These are phyloP conservation scores for Leucoraja erinaceus DNA, from an alignment of 2,113 vertebrate species.

Conservation along the genomic window DNA sequence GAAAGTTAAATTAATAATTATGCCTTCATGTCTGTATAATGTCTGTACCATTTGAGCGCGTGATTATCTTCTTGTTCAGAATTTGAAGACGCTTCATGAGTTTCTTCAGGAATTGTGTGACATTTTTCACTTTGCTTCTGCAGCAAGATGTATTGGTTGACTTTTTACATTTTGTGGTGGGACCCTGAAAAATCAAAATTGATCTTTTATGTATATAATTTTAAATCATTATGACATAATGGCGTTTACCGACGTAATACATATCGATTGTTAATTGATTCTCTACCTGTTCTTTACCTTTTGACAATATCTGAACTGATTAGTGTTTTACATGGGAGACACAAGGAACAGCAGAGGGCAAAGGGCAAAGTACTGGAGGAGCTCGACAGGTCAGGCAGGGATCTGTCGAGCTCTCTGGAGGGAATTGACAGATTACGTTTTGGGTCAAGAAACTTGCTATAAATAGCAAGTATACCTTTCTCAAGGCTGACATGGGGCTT, in stretches of 20 bases:
- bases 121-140: background rate
- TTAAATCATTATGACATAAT: background rate
- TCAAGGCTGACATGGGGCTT: too few species aligned
- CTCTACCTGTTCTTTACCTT: background rate
- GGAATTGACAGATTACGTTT: too few species aligned
- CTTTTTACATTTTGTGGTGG: background rate
- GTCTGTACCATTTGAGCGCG: background rate
- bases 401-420: too few species aligned
- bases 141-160: background rate
- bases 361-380: too few species aligned
- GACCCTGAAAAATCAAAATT: background rate
- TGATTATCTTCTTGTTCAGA: too few species aligned
- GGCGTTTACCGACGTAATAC: background rate
- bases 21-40: background rate
- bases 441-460: too few species aligned
- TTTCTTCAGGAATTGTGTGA: background rate
- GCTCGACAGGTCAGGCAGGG: too few species aligned
- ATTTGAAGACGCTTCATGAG: background rate
- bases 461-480: too few species aligned
- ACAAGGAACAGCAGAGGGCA: too few species aligned
- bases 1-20: slow-evolving; percentile 30
- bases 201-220: background rate
- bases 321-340: too few species aligned
- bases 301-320: background rate
- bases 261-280: background rate